Evolutionary conservation across 2,888 invertebrate species (phyloP).

Genomic region (Lasioglossum morio): DNA sequence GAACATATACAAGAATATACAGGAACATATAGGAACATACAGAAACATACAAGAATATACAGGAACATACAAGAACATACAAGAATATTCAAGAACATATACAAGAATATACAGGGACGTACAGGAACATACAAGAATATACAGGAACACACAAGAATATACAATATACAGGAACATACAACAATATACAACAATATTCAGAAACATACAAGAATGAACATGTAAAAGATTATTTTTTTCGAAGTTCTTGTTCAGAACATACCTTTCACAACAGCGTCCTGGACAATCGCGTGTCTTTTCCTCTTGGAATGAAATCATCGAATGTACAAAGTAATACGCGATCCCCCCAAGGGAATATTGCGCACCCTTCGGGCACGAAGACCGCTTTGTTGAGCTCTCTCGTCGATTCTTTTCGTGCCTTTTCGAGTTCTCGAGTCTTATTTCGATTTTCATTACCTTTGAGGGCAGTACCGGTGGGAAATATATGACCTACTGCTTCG

Average conservation of each 20-base stretch:
- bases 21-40: no score
- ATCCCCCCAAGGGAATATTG: slow-evolving; percentile 40
- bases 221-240: neutral
- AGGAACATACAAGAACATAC: no score
- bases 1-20: no score
- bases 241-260: neutral
- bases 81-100: no score
- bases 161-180: no score
- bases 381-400: slow-evolving; percentile 48
- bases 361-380: slow-evolving; percentile 14
- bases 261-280: no score
- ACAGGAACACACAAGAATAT: no score
- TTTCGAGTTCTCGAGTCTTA: slow-evolving; percentile 52
- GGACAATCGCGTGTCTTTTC: slow-evolving; percentile 17
- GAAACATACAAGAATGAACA: no score
- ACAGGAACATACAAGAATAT: no score
- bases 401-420: slow-evolving; percentile 45
- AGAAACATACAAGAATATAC: no score
- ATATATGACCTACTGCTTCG: slow-evolving; percentile 68
- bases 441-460: slow-evolving; percentile 72
- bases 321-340: slow-evolving; percentile 43
- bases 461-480: slow-evolving; percentile 57
- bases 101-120: no score
- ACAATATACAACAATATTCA: no score
- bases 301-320: slow-evolving; percentile 43